These are phyloP conservation scores for Polydrusus tereticollis DNA, from an alignment of 2,888 invertebrate species.

Conservation along the genomic window DNA sequence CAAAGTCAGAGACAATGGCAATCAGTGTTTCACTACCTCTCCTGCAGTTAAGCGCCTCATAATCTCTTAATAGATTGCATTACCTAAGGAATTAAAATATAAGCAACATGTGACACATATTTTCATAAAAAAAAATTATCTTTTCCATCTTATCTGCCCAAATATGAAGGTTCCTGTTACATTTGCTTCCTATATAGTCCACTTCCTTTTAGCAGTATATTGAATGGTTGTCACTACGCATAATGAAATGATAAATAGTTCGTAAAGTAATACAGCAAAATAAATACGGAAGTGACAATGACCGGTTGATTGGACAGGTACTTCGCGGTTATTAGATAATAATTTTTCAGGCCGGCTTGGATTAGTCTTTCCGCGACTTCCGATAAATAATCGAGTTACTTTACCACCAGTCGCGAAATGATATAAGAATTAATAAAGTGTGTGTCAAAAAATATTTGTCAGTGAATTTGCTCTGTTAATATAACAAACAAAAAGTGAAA, in stretches of 20 bases:
- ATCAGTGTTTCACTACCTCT: too few relatives aligned
- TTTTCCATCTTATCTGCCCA: not conserved
- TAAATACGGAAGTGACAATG: constrained; percentile 45
- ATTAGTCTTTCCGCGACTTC: constrained; percentile 39
- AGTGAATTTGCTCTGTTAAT: too few relatives aligned
- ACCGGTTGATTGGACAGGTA: constrained; percentile 45
- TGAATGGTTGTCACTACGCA: not conserved
- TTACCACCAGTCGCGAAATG: not conserved
- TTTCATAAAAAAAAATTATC: too few relatives aligned
- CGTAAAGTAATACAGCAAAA: constrained; percentile 16
- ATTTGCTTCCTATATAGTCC: not conserved
- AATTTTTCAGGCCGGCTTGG: constrained; percentile 30
- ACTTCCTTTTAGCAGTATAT: not conserved
- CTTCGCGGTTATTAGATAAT: constrained; percentile 34
- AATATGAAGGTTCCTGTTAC: not conserved
- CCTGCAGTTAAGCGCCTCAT: too few relatives aligned
- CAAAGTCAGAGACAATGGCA: too few relatives aligned
- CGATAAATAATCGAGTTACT: constrained; percentile 19
- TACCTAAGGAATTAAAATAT: too few relatives aligned
- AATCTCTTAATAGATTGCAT: too few relatives aligned
- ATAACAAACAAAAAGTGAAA: too few relatives aligned
- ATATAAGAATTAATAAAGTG: too few relatives aligned
- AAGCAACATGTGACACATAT: too few relatives aligned
- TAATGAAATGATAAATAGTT: not conserved
- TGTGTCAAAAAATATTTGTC: too few relatives aligned